Evolutionary conservation across 1,140 invertebrate species (phyloP).

Genomic region (Drosophila pallidifrons): DNA sequence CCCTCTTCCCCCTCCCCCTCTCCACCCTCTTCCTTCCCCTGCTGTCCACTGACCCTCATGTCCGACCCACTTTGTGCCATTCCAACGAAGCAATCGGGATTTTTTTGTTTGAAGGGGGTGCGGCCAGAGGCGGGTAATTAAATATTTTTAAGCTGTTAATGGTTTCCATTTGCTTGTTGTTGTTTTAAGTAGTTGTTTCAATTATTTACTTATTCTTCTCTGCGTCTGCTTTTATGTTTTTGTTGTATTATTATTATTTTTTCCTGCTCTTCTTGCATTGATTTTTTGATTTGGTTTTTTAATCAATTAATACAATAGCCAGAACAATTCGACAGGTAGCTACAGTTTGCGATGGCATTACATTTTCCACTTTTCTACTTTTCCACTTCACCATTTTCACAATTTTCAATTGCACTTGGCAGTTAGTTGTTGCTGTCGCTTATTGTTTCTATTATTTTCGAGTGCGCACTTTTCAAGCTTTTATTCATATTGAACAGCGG

Average conservation of each 20-base stretch:
- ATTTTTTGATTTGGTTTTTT: conserved; percentile 34
- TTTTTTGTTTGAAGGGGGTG: background rate
- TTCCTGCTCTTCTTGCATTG: conserved; percentile 1
- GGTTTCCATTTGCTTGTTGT: conserved; percentile 73
- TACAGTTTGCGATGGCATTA: conserved; percentile 49
- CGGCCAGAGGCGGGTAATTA: conserved; percentile 61
- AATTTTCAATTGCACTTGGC: conserved; percentile 48
- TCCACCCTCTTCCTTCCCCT: background rate
- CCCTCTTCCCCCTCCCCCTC: conserved; percentile 16
- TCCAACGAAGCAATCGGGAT: conserved; percentile 3
- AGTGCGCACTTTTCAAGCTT: conserved; percentile 12
- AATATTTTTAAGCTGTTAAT: conserved; percentile 83
- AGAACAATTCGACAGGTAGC: conserved; percentile 28
- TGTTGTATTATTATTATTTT: background rate
- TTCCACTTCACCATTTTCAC: conserved; percentile 24
- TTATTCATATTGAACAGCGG: conserved; percentile 22
- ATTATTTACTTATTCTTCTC: conserved; percentile 32
- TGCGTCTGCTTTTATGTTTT: too few species aligned
- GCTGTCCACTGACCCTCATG: background rate
- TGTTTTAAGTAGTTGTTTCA: conserved; percentile 54
- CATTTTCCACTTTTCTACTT: conserved; percentile 54
- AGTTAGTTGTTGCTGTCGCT: conserved; percentile 46
- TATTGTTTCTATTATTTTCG: conserved; percentile 39
- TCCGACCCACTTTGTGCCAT: conserved; percentile 2
- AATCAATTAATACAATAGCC: conserved; percentile 72